Evolutionary conservation across 2,888 invertebrate species (phyloP), one percentile per base, ranked within the genome.

Genomic region (Hofmannophila pseudospretella): DNA sequence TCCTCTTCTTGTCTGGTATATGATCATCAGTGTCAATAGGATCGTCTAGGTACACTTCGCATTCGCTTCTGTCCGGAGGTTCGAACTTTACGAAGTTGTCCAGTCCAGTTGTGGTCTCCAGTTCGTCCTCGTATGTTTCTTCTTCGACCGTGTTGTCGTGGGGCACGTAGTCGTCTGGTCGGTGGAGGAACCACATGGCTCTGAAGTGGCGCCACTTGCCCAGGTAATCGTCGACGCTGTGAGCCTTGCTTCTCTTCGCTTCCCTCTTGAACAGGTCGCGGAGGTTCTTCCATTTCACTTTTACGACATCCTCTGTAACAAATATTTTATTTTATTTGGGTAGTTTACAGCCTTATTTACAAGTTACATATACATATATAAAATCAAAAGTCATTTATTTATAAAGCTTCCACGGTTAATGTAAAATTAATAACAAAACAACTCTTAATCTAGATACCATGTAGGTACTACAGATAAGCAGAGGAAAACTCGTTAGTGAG

Each of bases 221-320:
- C 0, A 28, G 22, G 42, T 74, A 74, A 0, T 59, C 42, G 0
- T 57, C 58, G 0, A 47, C 27, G 0, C 45, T 11, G 0, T 44
- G 33, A 1, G 46, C 25, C 1, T 47, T 43, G 16, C 32, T 39
- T 35, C 54, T 64, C 11, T 51, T 66, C 1, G 55, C 13, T 41
- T 72, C 65, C 22, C 58, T 59, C 25, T 54, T 63, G 42, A 63
- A 76, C 2, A 63, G 34, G 37, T 74, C 72, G 3, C 72, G 54
- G 0, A 76, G 49, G 31, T 61, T 69, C 42, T 73, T 76, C 77
- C 77, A 77, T 53, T 74, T 78, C 0, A 48, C 39, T 28, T 56
- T 51, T 1, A 69, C 33, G 8, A 59, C 30, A 2, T 55, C 47
- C 33, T 63, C 75, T 76, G 68, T 32, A 58, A 64, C 40, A 12